Conservation (phyloP, 2,797 vertebrate species). For the Sebastes aleutianus region DNA sequence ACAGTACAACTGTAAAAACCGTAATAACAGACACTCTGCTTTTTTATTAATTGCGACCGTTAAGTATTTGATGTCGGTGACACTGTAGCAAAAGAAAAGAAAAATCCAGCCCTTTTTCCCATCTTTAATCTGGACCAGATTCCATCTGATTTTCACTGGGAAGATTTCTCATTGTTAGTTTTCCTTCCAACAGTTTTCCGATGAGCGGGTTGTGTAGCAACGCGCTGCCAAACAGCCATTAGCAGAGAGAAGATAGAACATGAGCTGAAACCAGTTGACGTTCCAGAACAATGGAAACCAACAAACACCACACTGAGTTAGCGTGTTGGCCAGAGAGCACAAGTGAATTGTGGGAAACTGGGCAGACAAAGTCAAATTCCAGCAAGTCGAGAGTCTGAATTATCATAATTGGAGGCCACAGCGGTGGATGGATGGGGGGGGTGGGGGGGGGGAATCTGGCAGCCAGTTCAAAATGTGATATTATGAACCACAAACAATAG, state of each 20-base stretch:
- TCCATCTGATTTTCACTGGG: too few relatives aligned
- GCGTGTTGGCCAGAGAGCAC: slow-evolving; percentile 28
- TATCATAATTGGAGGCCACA: slow-evolving; percentile 72
- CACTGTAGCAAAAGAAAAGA: too few relatives aligned
- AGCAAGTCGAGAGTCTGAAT: slow-evolving; percentile 59
- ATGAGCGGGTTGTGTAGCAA: too few relatives aligned
- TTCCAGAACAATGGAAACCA: background rate
- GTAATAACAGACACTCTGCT: too few relatives aligned
- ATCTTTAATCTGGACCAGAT: too few relatives aligned
- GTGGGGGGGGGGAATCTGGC: slow-evolving; percentile 33
- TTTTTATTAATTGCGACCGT: too few relatives aligned
- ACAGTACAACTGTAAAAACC: too few relatives aligned
- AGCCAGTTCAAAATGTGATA: slow-evolving; percentile 66
- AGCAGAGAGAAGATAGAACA: background rate
- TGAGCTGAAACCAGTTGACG: background rate
- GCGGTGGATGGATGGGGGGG: slow-evolving; percentile 19
- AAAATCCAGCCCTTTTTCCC: too few relatives aligned
- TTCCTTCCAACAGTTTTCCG: too few relatives aligned
- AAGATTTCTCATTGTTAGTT: too few relatives aligned
- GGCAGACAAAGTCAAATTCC: slow-evolving; percentile 59
- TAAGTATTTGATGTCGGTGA: too few relatives aligned
- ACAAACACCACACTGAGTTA: background rate
- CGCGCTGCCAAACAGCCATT: background rate
- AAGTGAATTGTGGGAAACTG: slow-evolving; percentile 45
- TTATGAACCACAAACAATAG: slow-evolving; percentile 65